Base-by-base conservation (phyloP, 2,888 invertebrate genomes). In the Synanthedon tipuliformis region DNA sequence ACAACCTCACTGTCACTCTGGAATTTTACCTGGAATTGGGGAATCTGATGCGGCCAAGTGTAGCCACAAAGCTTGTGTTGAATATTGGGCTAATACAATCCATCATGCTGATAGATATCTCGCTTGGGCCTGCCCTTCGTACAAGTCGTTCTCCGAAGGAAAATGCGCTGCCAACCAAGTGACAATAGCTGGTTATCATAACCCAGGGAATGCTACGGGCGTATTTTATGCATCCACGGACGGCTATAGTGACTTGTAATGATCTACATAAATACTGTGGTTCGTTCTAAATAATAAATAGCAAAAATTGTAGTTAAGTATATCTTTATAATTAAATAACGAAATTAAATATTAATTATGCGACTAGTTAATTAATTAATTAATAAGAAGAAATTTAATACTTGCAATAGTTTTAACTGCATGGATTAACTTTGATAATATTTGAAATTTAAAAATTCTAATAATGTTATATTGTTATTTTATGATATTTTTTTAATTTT, bases 1-100 rank as follows among this genome's bases (percentile, higher is more conserved):
- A 10, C 91, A 91, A 61, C 90, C 90, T 0, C 79, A 88, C 40
- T 90, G 90, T 55, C 75, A 71, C 50, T 72, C 69, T 45, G 75
- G 80, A 3, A 52, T 75, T 0, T 64, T 85, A 12, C 79, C 81
- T 1, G 81, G 75, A 0, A 69, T 78, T 15, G 78, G 80, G 0
- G 81, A 79, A 54, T 81, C 81, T 0, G 81, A 79, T 16, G 71
- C 76, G 0, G 82, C 82, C 0, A 83, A 77, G 41, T 87, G 86
- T 53, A 87, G 85, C 41, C 86, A 87, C 41, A 85, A 84, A 55
- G 78, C 81, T 0, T 87, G 86, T 51, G 69, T 84, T 1, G 68
- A 69, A 45, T 79, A 80, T 56, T 85, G 77, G 61, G 68, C 80
- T 11, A 65, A 71, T 53, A 78, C 82, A 0, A 81, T 86, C 0